Conservation (phyloP, 2,797 vertebrate species). For the Cyprinella venusta region DNA sequence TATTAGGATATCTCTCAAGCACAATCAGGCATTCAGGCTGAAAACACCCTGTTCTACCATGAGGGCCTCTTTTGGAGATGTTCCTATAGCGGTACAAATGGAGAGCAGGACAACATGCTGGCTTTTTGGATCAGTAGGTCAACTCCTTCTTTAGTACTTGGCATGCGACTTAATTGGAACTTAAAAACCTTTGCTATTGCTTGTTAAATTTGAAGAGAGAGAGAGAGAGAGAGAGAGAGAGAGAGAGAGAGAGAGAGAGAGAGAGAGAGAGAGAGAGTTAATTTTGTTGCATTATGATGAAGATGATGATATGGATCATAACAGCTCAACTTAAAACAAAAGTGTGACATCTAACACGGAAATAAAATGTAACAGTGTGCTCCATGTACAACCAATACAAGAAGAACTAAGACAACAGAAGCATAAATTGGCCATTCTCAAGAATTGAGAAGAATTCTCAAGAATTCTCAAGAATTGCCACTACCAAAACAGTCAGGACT, state of each 20-base stretch:
- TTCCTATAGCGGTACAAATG: constrained; percentile 71
- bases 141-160: neutral
- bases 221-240: no score
- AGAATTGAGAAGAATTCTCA: no score
- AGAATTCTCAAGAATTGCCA: no score
- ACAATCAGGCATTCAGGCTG: neutral
- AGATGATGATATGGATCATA: neutral
- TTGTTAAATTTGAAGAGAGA: neutral
- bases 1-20: constrained; percentile 15
- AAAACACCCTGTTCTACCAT: constrained; percentile 76
- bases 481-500: no score
- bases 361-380: neutral
- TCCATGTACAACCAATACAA: neutral
- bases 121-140: constrained; percentile 88
- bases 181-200: neutral
- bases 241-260: no score
- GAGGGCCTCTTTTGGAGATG: constrained; percentile 91
- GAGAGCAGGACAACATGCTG: constrained; percentile 71
- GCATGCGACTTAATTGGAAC: no score
- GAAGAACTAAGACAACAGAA: neutral
- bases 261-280: no score
- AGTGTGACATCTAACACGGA: neutral
- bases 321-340: neutral
- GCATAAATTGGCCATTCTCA: neutral
- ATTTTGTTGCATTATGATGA: no score